Conservation (phyloP, 2,888 invertebrate genomes). For the Biston stratarius region DNA sequence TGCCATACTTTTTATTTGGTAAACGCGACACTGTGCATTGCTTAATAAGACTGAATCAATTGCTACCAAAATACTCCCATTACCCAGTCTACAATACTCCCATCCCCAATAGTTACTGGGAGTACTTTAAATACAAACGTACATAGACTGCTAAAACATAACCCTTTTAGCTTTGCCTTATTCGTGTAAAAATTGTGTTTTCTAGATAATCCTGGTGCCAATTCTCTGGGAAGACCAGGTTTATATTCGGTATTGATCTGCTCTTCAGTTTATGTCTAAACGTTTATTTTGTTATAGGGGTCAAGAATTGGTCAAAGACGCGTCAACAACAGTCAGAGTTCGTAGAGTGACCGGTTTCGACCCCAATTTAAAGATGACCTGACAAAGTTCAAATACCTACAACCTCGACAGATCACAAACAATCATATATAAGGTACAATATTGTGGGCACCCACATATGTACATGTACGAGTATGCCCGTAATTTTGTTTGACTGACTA, state of each 20-base stretch:
- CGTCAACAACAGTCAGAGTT: constrained; percentile 52
- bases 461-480: not conserved
- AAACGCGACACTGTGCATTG: too few relatives aligned
- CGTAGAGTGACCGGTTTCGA: constrained; percentile 70
- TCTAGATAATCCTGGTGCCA: too few relatives aligned
- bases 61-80: too few relatives aligned
- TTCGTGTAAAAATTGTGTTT: too few relatives aligned
- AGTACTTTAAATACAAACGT: too few relatives aligned
- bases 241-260: not conserved
- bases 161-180: too few relatives aligned
- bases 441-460: not conserved
- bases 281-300: constrained; percentile 36
- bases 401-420: constrained; percentile 46
- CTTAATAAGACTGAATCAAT: too few relatives aligned
- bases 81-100: too few relatives aligned
- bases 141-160: too few relatives aligned
- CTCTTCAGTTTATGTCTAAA: constrained; percentile 9
- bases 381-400: constrained; percentile 65
- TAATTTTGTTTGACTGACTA: constrained; percentile 19
- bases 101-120: too few relatives aligned
- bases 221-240: too few relatives aligned
- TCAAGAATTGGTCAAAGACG: constrained; percentile 48
- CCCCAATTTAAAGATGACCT: constrained; percentile 75
- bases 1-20: too few relatives aligned
- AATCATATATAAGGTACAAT: constrained; percentile 38